These are phyloP conservation scores for Ia io DNA, from an alignment of 2,113 vertebrate species.

Conservation along the genomic window DNA sequence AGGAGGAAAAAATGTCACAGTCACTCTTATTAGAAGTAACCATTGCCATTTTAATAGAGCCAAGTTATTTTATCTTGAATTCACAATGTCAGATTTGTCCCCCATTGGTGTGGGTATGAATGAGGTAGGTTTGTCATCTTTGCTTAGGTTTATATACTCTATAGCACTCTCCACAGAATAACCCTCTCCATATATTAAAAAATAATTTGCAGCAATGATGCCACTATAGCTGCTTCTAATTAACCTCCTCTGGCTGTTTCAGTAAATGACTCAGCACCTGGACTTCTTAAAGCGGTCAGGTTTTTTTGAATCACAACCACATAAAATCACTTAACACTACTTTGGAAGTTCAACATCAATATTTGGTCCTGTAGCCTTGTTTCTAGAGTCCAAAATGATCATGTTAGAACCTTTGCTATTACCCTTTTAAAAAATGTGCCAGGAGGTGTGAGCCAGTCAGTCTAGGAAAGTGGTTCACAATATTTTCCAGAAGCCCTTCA, in stretches of 20 bases:
- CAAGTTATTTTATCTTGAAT: background rate
- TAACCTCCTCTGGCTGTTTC: background rate
- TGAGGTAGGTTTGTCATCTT: background rate
- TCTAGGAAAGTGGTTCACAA: conserved; percentile 15
- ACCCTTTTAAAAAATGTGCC: conserved; percentile 31
- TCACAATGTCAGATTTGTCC: background rate
- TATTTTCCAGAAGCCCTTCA: conserved; percentile 37
- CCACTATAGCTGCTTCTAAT: conserved; percentile 47
- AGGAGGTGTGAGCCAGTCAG: background rate
- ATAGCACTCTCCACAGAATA: background rate
- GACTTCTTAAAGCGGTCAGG: conserved; percentile 14
- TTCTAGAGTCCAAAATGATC: conserved; percentile 51
- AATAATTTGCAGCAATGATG: background rate
- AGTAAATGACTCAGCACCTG: conserved; percentile 61
- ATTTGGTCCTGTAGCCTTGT: conserved; percentile 34
- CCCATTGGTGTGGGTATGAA: background rate
- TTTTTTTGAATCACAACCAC: conserved; percentile 58
- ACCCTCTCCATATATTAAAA: background rate
- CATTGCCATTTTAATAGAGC: background rate
- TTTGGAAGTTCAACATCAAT: conserved; percentile 26
- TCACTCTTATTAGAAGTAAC: background rate
- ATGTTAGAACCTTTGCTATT: conserved; percentile 9
- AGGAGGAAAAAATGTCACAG: background rate
- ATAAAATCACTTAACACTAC: conserved; percentile 14
- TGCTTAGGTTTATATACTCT: background rate